These are phyloP conservation scores for Ichneumon xanthorius DNA, from an alignment of 2,888 invertebrate species.

Conservation along the genomic window DNA sequence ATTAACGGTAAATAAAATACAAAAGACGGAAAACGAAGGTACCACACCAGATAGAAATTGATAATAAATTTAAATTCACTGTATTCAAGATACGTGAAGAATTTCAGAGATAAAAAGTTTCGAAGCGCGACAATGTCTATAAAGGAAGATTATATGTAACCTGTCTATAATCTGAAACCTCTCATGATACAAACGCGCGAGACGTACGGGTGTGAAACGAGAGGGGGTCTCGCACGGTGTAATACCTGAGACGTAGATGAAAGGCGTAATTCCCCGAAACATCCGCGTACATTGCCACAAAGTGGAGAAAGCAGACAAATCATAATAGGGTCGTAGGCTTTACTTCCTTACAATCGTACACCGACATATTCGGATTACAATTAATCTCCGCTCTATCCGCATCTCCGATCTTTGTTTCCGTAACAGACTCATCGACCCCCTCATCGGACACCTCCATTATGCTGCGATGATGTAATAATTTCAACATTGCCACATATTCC, in stretches of 20 bases:
- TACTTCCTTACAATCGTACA: background rate
- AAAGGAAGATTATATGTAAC: background rate
- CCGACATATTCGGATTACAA: too few species aligned
- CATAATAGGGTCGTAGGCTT: background rate
- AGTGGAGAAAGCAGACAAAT: background rate
- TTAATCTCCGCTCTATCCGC: too few species aligned
- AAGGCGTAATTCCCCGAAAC: background rate
- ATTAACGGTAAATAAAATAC: slow-evolving; percentile 19
- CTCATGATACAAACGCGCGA: background rate
- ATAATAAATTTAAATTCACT: slow-evolving; percentile 4
- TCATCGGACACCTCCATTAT: background rate
- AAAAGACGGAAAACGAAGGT: slow-evolving; percentile 18
- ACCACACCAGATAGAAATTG: slow-evolving; percentile 6
- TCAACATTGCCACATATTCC: background rate
- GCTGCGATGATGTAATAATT: slow-evolving; percentile 4
- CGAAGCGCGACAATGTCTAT: background rate
- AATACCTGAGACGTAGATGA: background rate
- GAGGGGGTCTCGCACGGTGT: background rate
- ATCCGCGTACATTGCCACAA: background rate
- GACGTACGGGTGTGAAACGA: background rate
- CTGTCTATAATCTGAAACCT: background rate
- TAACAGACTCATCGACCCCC: background rate
- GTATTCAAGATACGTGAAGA: background rate
- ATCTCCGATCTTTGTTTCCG: background rate
- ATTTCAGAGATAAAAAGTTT: background rate